Evolutionary conservation across 2,113 vertebrate genomes (phyloP).

Genomic region (Nesoenas mayeri): DNA sequence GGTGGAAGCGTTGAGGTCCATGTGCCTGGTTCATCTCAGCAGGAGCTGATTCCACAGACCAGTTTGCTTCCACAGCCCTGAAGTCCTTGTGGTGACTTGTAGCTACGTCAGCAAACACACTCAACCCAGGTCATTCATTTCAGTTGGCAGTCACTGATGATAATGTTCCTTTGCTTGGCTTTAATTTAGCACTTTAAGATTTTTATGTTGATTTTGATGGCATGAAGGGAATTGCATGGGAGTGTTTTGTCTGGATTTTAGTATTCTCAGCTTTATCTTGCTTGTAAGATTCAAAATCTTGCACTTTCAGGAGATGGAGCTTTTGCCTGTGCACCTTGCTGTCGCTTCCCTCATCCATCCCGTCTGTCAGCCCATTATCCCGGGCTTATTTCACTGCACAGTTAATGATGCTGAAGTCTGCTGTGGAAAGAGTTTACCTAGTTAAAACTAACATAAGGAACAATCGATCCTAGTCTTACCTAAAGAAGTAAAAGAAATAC

Average conservation of each 20-base stretch:
- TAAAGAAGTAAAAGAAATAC: neutral
- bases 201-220: slow-evolving; percentile 28
- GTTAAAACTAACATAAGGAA: neutral
- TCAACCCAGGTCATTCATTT: neutral
- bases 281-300: neutral
- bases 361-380: neutral
- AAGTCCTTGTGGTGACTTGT: neutral
- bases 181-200: slow-evolving; percentile 32
- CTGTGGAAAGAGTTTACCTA: neutral
- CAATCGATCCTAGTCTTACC: neutral
- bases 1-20: neutral
- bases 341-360: neutral
- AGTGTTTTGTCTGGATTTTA: slow-evolving; percentile 1
- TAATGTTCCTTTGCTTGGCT: slow-evolving; percentile 12
- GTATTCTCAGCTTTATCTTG: neutral
- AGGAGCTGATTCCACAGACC: neutral
- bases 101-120: neutral
- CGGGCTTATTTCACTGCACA: neutral
- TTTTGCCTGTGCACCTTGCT: neutral
- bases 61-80: neutral
- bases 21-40: rapidly evolving
- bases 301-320: neutral
- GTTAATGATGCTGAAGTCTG: neutral
- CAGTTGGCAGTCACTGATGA: neutral
- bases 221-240: neutral